A percentile compares a stretch with the other conserved stretches of the same genome.
Conservation (phyloP, 2,888 invertebrate species). For the Aphodius granarius region DNA sequence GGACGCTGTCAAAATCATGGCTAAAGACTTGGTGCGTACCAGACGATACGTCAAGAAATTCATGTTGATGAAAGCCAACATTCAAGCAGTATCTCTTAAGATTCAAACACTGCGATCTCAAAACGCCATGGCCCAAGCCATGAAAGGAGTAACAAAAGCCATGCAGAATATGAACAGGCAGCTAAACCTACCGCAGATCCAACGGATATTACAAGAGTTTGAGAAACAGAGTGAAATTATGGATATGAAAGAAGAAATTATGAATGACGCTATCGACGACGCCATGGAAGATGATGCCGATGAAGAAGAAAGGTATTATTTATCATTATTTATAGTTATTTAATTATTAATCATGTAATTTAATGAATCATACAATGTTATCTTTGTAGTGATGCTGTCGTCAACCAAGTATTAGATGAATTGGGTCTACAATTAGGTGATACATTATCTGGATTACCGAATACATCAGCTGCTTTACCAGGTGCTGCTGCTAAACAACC, state of each 20-base stretch:
- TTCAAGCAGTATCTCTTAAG: constrained; percentile 61
- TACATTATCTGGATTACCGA: constrained; percentile 86
- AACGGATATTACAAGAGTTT: constrained; percentile 95
- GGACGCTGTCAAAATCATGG: constrained; percentile 99
- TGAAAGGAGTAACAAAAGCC: constrained; percentile 98
- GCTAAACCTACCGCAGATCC: constrained; percentile 97
- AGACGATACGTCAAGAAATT: constrained; percentile 96
- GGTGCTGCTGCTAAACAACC: constrained; percentile 64
- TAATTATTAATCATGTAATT: neutral
- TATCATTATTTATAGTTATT: neutral
- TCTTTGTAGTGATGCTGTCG: constrained; percentile 81
- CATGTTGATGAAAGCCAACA: constrained; percentile 99
- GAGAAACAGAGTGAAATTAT: constrained; percentile 99
- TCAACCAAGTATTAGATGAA: constrained; percentile 96
- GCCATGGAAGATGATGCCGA: constrained; percentile 99
- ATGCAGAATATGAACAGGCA: constrained; percentile 98
- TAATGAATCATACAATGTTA: too few species aligned
- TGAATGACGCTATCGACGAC: constrained; percentile 99
- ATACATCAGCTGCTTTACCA: constrained; percentile 62
- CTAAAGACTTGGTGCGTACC: constrained; percentile 96
- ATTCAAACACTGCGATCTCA: constrained; percentile 71
- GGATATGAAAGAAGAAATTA: constrained; percentile 99
- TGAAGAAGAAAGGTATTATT: constrained; percentile 86
- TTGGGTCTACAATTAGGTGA: constrained; percentile 94
- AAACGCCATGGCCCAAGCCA: constrained; percentile 99